Base-by-base conservation (phyloP, 2,113 vertebrate species). In the Scomber japonicus region DNA sequence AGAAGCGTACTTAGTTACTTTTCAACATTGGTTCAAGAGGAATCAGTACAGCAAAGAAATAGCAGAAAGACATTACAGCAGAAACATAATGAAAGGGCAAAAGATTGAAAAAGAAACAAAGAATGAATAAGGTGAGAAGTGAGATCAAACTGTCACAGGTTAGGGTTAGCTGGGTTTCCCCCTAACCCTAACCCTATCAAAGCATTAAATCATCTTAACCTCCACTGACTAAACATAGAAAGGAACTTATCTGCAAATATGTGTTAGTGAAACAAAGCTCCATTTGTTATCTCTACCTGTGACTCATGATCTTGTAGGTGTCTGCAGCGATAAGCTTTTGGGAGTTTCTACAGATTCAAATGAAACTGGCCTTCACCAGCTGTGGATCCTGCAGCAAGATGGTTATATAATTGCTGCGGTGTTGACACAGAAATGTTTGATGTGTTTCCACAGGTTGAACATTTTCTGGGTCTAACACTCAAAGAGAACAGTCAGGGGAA, bases 201-300 rank as follows among this genome's bases (percentile, higher is more conserved):
- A 67, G 66, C 55, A 53, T 40, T 56, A 63, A 35, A 57, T 59
- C 11, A 48, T 66, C 70, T 57, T 55, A 17, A 35, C 46, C 10
- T 12, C 45, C 5, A 14, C 21, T 17, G 45, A 48, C 64, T 54
- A 1, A 57, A 45, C 79, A 60, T 40, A 71, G 14, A 50, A 59
- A 11, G 9, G 40, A 31, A 53, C 45, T 70, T 15, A 77, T 88
- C 70, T 67, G 11, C 31, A 62, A 76, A 59, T 46, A 57, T 70
- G 63, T 27, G 5, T 83, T 72, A 49, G 50, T 0, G 0, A 21
- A 68, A 75, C 81, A 84, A 77, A 44, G 63, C 55, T 53, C n/a
- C 10, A 11, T 55, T 80, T 80, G 72, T 87, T 80, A 85, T 87
- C 75, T 67, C 4, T 45, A 35, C 30, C 51, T 51, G 31, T 78